Evolutionary conservation across 2,797 vertebrate genomes (phyloP).

Genomic region (Sebastes iracundus): DNA sequence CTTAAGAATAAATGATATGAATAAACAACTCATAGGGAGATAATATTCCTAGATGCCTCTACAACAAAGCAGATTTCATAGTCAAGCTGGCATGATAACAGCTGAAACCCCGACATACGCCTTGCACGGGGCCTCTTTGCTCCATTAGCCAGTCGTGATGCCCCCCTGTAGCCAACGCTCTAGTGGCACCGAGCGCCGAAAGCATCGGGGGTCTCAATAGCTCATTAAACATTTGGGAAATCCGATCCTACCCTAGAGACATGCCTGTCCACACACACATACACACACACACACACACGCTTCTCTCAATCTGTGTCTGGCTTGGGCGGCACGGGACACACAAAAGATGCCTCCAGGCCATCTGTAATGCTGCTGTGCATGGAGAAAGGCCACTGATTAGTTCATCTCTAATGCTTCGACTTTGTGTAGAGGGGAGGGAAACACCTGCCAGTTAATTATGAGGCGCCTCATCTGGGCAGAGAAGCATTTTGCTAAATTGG

Average conservation of each 20-base stretch:
- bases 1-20: not conserved
- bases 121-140: conserved; percentile 30
- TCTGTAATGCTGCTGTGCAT: conserved; percentile 55
- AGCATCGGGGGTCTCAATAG: conserved; percentile 72
- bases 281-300: not conserved
- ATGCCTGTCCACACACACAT: not conserved
- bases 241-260: conserved; percentile 67
- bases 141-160: conserved; percentile 58
- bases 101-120: conserved; percentile 28
- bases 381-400: conserved; percentile 60
- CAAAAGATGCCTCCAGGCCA: conserved; percentile 52
- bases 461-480: conserved; percentile 58
- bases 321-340: conserved; percentile 25
- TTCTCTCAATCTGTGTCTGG: conserved; percentile 54
- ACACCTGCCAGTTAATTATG: conserved; percentile 67
- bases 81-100: conserved; percentile 36
- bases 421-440: conserved; percentile 32
- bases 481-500: conserved; percentile 35
- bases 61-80: conserved; percentile 29
- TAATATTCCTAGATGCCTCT: not conserved
- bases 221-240: conserved; percentile 76
- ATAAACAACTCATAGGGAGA: not conserved
- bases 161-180: conserved; percentile 51
- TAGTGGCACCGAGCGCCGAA: conserved; percentile 31
- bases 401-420: conserved; percentile 23